phyloP scores from a whole-genome alignment of 2,888 invertebrate genomes.

The Oscheius myriophilus region DNA sequence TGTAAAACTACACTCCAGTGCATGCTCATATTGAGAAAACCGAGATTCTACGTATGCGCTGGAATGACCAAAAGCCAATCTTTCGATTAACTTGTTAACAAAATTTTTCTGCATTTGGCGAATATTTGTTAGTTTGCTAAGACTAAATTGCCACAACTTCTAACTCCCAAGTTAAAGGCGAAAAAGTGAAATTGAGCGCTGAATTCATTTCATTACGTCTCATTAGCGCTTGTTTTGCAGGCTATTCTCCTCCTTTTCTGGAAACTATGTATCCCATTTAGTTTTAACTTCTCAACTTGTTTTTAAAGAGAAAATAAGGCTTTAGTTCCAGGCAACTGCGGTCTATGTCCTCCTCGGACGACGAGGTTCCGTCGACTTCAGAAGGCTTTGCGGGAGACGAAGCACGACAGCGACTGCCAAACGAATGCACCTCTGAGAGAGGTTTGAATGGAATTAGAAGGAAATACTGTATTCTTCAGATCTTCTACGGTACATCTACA shows the following conservation, averaged over 20 bases:
- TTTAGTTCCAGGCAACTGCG: conserved; percentile 52
- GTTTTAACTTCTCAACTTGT: conserved; percentile 1
- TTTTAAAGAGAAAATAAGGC: background rate
- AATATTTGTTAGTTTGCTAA: no score
- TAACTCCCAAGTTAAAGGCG: no score
- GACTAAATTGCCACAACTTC: no score
- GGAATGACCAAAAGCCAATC: no score
- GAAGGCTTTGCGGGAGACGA: conserved; percentile 43
- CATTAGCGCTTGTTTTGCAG: background rate
- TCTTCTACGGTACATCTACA: conserved; percentile 69
- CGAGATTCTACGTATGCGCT: no score
- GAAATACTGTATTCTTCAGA: conserved; percentile 54
- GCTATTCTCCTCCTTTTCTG: background rate
- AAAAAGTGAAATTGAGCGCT: no score
- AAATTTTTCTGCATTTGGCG: no score
- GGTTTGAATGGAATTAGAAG: conserved; percentile 42
- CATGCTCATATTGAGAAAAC: no score
- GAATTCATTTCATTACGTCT: no score
- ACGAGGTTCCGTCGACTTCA: conserved; percentile 76
- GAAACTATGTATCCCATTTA: background rate
- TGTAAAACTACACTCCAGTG: no score
- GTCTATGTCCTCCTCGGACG: conserved; percentile 80
- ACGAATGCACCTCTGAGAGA: conserved; percentile 61
- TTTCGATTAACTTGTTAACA: no score
- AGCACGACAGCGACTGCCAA: conserved; percentile 53